Evolutionary conservation across 2,113 vertebrate genomes (phyloP), one percentile per base, ranked within the genome.

Genomic region (Chunga burmeisteri): DNA sequence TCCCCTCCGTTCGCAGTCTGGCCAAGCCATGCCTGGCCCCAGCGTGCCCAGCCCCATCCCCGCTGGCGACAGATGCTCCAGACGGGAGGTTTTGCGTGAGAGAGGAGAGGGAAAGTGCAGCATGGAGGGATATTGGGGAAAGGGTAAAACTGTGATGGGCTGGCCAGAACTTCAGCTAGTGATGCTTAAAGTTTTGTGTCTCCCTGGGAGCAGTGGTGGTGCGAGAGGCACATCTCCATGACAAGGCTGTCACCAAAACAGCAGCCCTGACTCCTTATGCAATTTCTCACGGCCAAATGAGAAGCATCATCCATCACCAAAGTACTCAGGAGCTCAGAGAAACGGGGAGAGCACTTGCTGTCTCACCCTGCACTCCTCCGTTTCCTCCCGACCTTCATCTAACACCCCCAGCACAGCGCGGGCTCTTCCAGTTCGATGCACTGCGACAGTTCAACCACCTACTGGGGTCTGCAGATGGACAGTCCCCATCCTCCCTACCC

Each of bases 21-120:
- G 49, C 23, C 68, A 53, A 66, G 42, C 58, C n/a, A 13, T 1
- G 38, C 30, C 40, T 30, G 55, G 61, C 9, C 67, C 29, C 53
- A 81, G 1, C 0, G 6, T 2, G 3, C 6, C 50, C 70, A 55
- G 2, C 21, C 34, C 49, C 2, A 2, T 27, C 52, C 62, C 71
- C 2, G 6, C 53, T 30, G 65, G 34, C 10, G 75, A 25, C 21
- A 68, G 71, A 15, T 46, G 62, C 46, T 63, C 52, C 83, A 58
- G 19, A 7, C 2, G 2, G 30, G 49, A 80, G 25, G 26, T 8
- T 80, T 62, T 67, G 36, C 32, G 21, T 19, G 52, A 78, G 26
- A 46, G 52, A 58, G 11, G 27, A 71, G 16, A 13, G 14, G 20
- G 12, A 11, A 11, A 34, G 23, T 14, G 36, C 30, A 52, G 47